These are phyloP conservation scores for Distichodus sexfasciatus DNA, from an alignment of 2,797 vertebrate genomes.

Conservation along the genomic window DNA sequence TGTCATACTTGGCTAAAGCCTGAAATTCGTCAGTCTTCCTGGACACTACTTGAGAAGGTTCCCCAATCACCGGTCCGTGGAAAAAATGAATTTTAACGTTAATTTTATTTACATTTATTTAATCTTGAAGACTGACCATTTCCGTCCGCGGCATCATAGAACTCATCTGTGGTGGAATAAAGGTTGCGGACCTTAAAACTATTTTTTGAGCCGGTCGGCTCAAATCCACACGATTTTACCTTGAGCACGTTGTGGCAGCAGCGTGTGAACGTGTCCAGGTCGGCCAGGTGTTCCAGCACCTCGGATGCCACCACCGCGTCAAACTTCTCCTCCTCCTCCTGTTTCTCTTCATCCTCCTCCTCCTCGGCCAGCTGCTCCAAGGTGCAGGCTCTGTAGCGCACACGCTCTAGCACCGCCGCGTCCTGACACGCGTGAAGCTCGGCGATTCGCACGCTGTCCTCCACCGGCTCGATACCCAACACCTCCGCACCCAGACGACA, in stretches of 20 bases:
- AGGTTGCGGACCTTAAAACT: too few relatives aligned
- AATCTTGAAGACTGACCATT: too few relatives aligned
- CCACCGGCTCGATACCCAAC: constrained; percentile 89
- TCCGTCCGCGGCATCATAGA: too few relatives aligned
- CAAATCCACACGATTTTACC: constrained; percentile 63
- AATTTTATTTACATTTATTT: too few relatives aligned
- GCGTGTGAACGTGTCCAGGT: constrained; percentile 85
- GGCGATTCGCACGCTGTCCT: constrained; percentile 86
- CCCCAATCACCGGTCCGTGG: too few relatives aligned
- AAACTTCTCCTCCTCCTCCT: constrained; percentile 73
- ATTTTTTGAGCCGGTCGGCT: too few relatives aligned
- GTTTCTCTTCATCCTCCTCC: constrained; percentile 67
- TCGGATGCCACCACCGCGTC: constrained; percentile 92
- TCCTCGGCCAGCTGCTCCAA: constrained; percentile 84
- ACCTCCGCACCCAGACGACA: constrained; percentile 90
- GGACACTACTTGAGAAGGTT: too few relatives aligned
- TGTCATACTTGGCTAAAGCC: too few relatives aligned
- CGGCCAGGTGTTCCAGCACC: constrained; percentile 91
- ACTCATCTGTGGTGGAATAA: too few relatives aligned
- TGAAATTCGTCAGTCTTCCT: too few relatives aligned
- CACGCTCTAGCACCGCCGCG: constrained; percentile 74
- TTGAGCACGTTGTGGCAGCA: constrained; percentile 86
- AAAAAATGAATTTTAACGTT: too few relatives aligned
- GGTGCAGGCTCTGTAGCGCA: constrained; percentile 82
- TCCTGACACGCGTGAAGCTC: constrained; percentile 84